Conservation (phyloP, 2,888 invertebrate species). For the Drosophila testacea region DNA sequence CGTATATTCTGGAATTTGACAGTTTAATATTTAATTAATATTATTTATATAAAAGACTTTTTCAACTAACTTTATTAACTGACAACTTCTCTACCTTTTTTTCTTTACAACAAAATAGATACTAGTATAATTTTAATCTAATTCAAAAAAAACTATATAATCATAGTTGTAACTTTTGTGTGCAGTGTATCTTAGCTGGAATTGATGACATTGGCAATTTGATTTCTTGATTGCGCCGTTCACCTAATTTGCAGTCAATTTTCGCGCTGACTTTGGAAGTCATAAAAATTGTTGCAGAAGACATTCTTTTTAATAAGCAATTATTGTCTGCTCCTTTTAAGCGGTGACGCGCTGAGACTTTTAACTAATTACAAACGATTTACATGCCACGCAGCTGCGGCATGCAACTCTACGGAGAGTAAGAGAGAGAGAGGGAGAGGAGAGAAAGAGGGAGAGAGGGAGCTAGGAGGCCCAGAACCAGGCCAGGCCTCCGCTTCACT, state of each 20-base stretch:
- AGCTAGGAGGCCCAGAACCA: constrained; percentile 56
- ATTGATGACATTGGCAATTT: constrained; percentile 6
- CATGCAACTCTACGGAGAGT: neutral
- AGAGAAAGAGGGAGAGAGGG: neutral
- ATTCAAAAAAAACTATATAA: too few species aligned
- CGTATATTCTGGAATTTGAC: too few species aligned
- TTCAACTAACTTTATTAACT: too few species aligned
- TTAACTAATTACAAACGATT: constrained; percentile 80
- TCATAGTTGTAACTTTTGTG: neutral
- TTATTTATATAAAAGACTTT: too few species aligned
- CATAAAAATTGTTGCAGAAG: constrained; percentile 68
- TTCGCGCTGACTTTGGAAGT: constrained; percentile 56
- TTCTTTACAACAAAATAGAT: too few species aligned
- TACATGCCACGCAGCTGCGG: constrained; percentile 69
- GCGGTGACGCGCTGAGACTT: constrained; percentile 66
- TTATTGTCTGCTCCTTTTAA: constrained; percentile 75
- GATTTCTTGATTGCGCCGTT: constrained; percentile 27
- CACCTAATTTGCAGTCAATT: constrained; percentile 75
- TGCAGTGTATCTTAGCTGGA: neutral
- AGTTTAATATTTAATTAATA: too few species aligned
- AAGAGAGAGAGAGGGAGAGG: neutral
- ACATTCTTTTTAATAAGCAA: constrained; percentile 76
- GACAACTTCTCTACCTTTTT: too few species aligned
- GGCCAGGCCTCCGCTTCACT: constrained; percentile 54
- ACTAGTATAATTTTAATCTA: too few species aligned